A percentile compares a stretch with the other conserved stretches of the same genome.
phyloP scores from a whole-genome alignment of 2,888 invertebrate species.

The Masnerella sp. region DNA sequence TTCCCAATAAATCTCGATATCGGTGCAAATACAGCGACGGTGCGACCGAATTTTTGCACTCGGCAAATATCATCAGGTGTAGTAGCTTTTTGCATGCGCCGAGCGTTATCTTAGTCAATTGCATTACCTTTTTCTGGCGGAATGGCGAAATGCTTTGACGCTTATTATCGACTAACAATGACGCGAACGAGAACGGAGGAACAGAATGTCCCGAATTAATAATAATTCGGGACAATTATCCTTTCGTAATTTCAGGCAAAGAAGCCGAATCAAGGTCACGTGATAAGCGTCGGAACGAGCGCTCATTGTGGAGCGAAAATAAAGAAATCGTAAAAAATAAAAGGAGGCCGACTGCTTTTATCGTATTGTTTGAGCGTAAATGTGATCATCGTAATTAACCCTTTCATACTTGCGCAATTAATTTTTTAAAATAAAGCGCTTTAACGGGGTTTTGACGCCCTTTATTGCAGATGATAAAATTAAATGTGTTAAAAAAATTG shows the following conservation, averaged over 20 bases:
- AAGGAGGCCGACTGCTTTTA: conserved; percentile 19
- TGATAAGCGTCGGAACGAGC: conserved; percentile 18
- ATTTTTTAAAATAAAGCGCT: conserved; percentile 36
- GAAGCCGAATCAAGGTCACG: conserved; percentile 22
- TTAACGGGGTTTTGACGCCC: conserved; percentile 19
- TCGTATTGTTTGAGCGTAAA: conserved; percentile 20
- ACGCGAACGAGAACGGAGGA: not conserved
- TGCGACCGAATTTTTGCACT: conserved; percentile 16
- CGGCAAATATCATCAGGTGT: conserved; percentile 9
- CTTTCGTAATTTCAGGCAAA: conserved; percentile 15
- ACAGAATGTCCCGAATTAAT: conserved; percentile 11
- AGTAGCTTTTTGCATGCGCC: conserved; percentile 4
- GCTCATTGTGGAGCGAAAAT: conserved; percentile 28
- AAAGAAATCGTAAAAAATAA: conserved; percentile 30
- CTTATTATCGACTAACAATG: not conserved
- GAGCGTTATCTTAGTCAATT: conserved; percentile 23
- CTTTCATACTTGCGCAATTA: conserved; percentile 32
- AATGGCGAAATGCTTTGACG: no score
- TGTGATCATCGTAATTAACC: conserved; percentile 48
- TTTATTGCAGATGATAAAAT: conserved; percentile 14
- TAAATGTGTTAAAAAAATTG: conserved; percentile 17
- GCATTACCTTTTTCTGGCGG: no score
- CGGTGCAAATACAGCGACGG: conserved; percentile 18
- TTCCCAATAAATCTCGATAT: conserved; percentile 50
- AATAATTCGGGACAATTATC: conserved; percentile 23